Base-by-base conservation (phyloP, 2,888 invertebrate genomes). In the Drosophila ezoana region DNA sequence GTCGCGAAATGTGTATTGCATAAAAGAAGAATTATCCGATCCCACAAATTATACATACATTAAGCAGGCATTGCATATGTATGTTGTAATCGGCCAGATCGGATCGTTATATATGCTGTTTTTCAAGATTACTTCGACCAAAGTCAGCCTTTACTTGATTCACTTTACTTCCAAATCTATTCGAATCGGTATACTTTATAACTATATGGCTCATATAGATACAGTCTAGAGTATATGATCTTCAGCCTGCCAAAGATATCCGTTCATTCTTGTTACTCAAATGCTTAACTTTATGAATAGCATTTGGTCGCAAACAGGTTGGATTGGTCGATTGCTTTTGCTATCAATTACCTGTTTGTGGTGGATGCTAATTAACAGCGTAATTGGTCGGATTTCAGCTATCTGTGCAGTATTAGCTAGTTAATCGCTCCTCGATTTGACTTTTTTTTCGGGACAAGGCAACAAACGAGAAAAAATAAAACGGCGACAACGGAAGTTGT, bases 311-410 rank as follows among this genome's bases (percentile, higher is more conserved):
- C 47, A 76, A 82, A 53, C 68, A 38, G 72, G 54, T 52, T 79
- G 52, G 57, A 32, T 61, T 33, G 57, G 67, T 61, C 56, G 38
- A 8, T 64, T 57, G 61, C 59, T 57, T 43, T 51, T 44, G 64
- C 60, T 33, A 11, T 32, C 57, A 73, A 71, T 74, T 84, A 74
- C 75, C 64, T 62, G 75, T 75, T 85, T 66, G 71, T 57, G 51
- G 66, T 41, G 71, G 81, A 87, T 82, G 82, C 71, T 85, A 83
- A 83, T 87, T 85, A 82, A 68, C 51, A 87, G 54, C 65, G 67
- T 74, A 83, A 87, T 83, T 79, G 72, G 4, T 23, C 16, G 16
- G 51, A 53, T 69, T 54, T 48, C 13, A 68, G 52, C 59, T 51
- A 48, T 59, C 35, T 69, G 37, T 51, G 32, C 35, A 23, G 18